Conservation (phyloP, 2,888 invertebrate species). For the Parthenolecanium corni region DNA sequence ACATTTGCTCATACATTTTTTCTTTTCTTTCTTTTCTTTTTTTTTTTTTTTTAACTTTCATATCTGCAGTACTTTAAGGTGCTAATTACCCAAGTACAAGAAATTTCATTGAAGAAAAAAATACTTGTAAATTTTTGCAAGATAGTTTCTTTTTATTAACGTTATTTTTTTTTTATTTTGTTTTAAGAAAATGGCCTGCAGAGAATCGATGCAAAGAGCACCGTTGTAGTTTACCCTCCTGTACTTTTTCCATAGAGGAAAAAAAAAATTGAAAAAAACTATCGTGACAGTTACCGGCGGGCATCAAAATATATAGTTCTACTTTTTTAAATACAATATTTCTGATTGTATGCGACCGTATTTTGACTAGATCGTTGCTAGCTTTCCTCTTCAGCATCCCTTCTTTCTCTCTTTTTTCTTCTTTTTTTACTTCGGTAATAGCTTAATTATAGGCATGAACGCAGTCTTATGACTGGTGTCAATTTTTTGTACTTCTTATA, state of each 20-base stretch:
- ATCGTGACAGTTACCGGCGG: conserved; percentile 23
- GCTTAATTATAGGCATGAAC: conserved; percentile 22
- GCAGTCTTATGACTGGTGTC: conserved; percentile 12
- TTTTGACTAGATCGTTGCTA: conserved; percentile 18
- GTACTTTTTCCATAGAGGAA: background rate
- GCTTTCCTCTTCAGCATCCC: background rate
- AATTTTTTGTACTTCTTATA: conserved; percentile 19
- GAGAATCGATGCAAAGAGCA: conserved; percentile 5
- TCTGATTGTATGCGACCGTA: conserved; percentile 3
- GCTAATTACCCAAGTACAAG: background rate
- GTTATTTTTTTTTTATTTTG: no score
- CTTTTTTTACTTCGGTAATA: conserved; percentile 10
- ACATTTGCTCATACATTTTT: no score
- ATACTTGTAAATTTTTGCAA: no score
- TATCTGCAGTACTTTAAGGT: background rate
- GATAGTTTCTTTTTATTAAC: no score
- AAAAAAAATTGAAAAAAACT: conserved; percentile 2
- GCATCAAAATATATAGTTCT: conserved; percentile 20
- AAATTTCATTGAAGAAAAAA: no score
- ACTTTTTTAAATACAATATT: conserved; percentile 18
- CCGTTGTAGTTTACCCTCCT: conserved; percentile 18
- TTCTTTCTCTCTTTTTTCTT: background rate
- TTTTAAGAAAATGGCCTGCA: conserved; percentile 14
- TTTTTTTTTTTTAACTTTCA: no score
- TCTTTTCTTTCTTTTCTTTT: no score